Base-by-base conservation (phyloP, 2,797 vertebrate species). In the Poecilia picta region DNA sequence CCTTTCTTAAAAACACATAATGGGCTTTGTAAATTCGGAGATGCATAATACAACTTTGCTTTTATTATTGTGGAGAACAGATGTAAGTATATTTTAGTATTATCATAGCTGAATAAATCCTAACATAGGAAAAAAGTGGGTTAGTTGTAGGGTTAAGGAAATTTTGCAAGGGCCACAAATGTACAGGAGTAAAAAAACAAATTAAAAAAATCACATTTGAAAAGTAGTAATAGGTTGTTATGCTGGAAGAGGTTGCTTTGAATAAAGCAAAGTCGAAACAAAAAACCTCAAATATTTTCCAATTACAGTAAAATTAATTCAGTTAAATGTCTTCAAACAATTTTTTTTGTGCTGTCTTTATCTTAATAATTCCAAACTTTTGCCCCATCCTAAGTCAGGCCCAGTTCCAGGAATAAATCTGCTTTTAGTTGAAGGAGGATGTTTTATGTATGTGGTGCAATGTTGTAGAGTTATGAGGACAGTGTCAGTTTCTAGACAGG, bases 391-490 rank as follows among this genome's bases (percentile, higher is more conserved):
- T 81, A 79, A 0, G 93, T 96, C 83, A 94, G 96, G 82, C 88
- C 86, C 0, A 80, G 88, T 45, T 76, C 97, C 51, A 89, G 92
- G 82, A 97, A 98, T 90, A 92, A 90, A 43, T 86, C 97, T 31
- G 93, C 8, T 94, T 96, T 89, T 92, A 95, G 64, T 87, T 97
- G 55, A 87, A 87, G 33, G 94, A 95, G 13, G 68, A 76, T 6
- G 57, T 97, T 79, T 91, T 76, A 45, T 28, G 12, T 18, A 16
- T 28, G 43, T 7, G 66, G 5, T 33, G 95, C 96, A 0, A 74
- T 98, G 85, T 36, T 97, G 73, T 98, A 97, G 97, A 95, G 87
- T 25, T 92, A 96, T 39, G 77, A 80, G 2, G 89, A 90, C 51
- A 82, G 85, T 8, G 88, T 97, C 55, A 97, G 94, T 86, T 96